A percentile compares a stretch with the other conserved stretches of the same genome.
These are phyloP conservation scores for Phyllopteryx taeniolatus DNA, from an alignment of 2,113 vertebrate species.

Conservation along the genomic window DNA sequence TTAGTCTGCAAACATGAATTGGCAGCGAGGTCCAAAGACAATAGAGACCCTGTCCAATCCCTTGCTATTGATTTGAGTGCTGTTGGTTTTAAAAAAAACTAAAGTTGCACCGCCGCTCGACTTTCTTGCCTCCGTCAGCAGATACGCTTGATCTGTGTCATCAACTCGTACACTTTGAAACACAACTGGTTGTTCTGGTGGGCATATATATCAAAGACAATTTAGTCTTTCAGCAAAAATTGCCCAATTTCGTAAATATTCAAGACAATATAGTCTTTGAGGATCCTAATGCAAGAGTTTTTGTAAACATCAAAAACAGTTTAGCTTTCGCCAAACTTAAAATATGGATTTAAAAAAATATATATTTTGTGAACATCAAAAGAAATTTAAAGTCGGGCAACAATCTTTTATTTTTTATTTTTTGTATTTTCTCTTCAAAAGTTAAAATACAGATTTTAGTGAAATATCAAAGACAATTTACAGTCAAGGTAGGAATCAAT, in stretches of 20 bases:
- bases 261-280: not conserved
- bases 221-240: not conserved
- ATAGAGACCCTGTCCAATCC: slow-evolving; percentile 23
- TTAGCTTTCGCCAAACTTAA: too few species aligned
- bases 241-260: not conserved
- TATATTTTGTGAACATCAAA: too few species aligned
- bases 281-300: not conserved
- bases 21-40: slow-evolving; percentile 39
- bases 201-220: not conserved
- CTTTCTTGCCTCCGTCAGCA: slow-evolving; percentile 11
- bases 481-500: too few species aligned
- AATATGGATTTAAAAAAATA: too few species aligned
- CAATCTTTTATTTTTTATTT: too few species aligned
- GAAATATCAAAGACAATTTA: too few species aligned
- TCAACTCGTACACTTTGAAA: not conserved
- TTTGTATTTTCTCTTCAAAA: too few species aligned
- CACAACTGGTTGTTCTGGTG: not conserved
- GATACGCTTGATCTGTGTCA: not conserved
- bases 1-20: slow-evolving; percentile 60
- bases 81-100: slow-evolving; percentile 27
- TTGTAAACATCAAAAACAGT: too few species aligned
- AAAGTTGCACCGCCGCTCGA: not conserved
- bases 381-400: too few species aligned
- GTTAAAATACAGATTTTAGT: too few species aligned
- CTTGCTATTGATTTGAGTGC: slow-evolving; percentile 3